Percentiles rank a stretch among this genome's conserved stretches.
phyloP scores from a whole-genome alignment of 2,113 vertebrate genomes.

The Empidonax traillii region DNA sequence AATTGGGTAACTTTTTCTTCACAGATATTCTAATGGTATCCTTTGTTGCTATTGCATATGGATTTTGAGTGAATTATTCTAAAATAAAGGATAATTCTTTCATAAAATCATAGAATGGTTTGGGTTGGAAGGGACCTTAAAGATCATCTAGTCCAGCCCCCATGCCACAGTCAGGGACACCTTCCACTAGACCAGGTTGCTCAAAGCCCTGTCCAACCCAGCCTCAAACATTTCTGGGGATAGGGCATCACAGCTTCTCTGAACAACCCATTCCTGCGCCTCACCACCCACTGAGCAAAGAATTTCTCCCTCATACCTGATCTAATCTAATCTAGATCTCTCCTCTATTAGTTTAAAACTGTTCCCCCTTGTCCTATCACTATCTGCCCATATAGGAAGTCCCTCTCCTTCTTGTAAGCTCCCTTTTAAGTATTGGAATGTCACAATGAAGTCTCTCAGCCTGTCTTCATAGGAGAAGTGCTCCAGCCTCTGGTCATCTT shows the following conservation, averaged over 20 bases:
- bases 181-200: not conserved
- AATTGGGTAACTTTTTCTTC: not conserved
- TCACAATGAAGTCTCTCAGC: not conserved
- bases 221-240: not conserved
- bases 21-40: not conserved
- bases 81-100: not conserved
- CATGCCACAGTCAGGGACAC: not conserved
- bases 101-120: not conserved
- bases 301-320: not conserved
- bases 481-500: not conserved
- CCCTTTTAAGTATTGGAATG: not conserved
- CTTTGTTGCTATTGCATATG: not conserved
- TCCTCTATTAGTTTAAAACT: not conserved
- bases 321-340: not conserved
- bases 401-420: not conserved
- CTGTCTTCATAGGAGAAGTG: not conserved
- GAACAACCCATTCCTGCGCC: fast-evolving
- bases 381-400: not conserved
- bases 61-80: not conserved
- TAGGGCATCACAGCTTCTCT: not conserved
- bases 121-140: not conserved
- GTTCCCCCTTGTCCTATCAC: not conserved
- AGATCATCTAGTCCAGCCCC: not conserved
- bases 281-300: not conserved
- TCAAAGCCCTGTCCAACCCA: not conserved